Evolutionary conservation across 1,140 invertebrate genomes (phyloP), one percentile per base, ranked within the genome.

Genomic region (Eumeta japonica): DNA sequence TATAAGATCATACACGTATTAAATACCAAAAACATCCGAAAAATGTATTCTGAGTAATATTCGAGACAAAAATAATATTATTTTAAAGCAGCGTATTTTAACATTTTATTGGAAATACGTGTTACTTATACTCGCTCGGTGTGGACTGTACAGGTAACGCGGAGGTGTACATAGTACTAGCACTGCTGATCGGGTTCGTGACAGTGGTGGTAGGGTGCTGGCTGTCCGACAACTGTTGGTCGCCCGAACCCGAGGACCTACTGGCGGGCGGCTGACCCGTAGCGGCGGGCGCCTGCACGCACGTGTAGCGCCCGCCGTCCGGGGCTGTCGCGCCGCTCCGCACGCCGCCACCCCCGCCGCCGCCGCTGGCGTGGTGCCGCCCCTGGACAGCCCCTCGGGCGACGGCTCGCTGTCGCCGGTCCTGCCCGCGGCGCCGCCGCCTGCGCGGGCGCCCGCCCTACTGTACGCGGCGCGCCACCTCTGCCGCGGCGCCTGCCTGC

Each of bases 151-250:
- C 76, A 83, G 84, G 84, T 19, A 85, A 86, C 64, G 84, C 84
- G 13, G 83, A 85, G 55, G 79, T 84, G 42, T 86, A 85, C 70
- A 85, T 86, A 59, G 82, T 86, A 46, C 54, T 86, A 44, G 84
- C 84, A 1, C 62, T 86, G 34, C 72, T 85, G 45, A 86, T 86
- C 48, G 84, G 84, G 5, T 77, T 85, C 52, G 77, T 84, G 45
- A 85, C 83, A 7, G 83, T 86, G 20, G 82, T 85, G 42, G 82
- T 85, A 44, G 84, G 84, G 34, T 86, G 84, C 64, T 86, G 84
- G 84, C 71, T 86, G 20, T 85, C 83, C 2, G 84, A 86, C 78
- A 86, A 85, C 68, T 85, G 83, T 59, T 85, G 83, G 83, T 85
- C 83, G 29, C 83, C 84, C 32, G 83, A 85, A 51, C 83, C 84